Percentiles rank a stretch among this genome's conserved stretches.
phyloP scores from a whole-genome alignment of 2,888 invertebrate genomes.

The Antitype chi region DNA sequence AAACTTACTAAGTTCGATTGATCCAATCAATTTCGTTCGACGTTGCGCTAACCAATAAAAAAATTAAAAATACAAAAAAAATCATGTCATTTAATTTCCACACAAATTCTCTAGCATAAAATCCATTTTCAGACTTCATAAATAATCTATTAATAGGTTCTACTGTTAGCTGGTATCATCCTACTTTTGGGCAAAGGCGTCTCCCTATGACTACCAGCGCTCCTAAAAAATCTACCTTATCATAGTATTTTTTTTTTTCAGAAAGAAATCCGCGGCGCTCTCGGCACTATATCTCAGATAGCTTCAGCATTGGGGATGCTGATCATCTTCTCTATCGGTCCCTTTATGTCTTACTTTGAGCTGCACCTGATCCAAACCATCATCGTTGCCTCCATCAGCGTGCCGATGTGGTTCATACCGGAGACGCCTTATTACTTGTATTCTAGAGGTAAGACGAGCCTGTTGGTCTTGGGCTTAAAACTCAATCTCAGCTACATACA shows the following conservation, averaged over 20 bases:
- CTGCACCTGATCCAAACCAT: conserved; percentile 63
- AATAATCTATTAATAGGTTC: no score
- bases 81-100: no score
- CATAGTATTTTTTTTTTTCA: conserved; percentile 60
- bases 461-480: neutral
- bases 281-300: conserved; percentile 77
- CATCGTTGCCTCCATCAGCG: conserved; percentile 55
- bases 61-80: no score
- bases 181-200: no score
- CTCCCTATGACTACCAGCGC: no score
- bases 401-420: conserved; percentile 75
- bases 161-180: no score
- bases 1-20: no score
- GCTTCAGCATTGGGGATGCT: conserved; percentile 74
- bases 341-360: conserved; percentile 72
- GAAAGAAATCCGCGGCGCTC: conserved; percentile 79
- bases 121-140: no score
- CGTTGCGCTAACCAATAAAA: no score
- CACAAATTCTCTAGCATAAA: no score
- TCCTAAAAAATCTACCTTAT: no score
- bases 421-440: conserved; percentile 79
- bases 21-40: no score
- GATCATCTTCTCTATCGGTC: conserved; percentile 73
- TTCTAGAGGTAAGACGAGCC: conserved; percentile 74
- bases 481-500: neutral